phyloP scores from a whole-genome alignment of 2,888 invertebrate genomes.

The Cremastinae sp. region DNA sequence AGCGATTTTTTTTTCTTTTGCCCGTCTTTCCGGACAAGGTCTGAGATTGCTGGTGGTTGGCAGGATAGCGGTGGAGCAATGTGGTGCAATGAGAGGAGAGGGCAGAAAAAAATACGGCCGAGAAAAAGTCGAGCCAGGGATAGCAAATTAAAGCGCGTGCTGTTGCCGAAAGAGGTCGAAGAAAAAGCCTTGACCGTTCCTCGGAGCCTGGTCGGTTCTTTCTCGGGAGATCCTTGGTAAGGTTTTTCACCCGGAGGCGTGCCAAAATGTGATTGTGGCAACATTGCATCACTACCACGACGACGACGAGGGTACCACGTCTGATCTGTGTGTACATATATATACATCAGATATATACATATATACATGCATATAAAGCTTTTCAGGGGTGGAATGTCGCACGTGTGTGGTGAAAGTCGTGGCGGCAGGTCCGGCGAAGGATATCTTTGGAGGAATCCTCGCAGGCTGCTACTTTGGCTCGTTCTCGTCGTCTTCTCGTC shows the following conservation, averaged over 20 bases:
- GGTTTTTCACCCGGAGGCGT: constrained; percentile 68
- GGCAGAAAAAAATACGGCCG: constrained; percentile 33
- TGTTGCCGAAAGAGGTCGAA: constrained; percentile 44
- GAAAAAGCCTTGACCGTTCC: constrained; percentile 6
- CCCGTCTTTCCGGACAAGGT: constrained; percentile 7
- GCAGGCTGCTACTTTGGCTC: constrained; percentile 61
- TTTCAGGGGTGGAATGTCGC: constrained; percentile 13
- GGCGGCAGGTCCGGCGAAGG: constrained; percentile 67
- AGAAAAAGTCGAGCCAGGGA: constrained; percentile 47
- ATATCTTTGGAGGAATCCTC: constrained; percentile 74
- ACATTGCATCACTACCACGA: constrained; percentile 77
- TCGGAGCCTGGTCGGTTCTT: constrained; percentile 30
- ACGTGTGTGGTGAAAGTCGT: constrained; percentile 41
- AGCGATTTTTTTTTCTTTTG: not conserved
- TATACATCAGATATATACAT: too few relatives aligned
- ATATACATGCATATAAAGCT: too few relatives aligned
- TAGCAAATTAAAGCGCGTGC: constrained; percentile 59
- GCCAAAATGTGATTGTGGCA: constrained; percentile 79
- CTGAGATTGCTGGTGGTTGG: constrained; percentile 3
- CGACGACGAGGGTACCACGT: constrained; percentile 37
- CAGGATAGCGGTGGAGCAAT: constrained; percentile 13
- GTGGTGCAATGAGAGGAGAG: constrained; percentile 19
- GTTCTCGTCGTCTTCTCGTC: constrained; percentile 43
- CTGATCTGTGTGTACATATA: not conserved
- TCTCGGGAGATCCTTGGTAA: constrained; percentile 15